Percentiles rank a stretch among this genome's conserved stretches.
Evolutionary conservation across 2,797 vertebrate genomes (phyloP).

Genomic region (Bradypodion pumilum): DNA sequence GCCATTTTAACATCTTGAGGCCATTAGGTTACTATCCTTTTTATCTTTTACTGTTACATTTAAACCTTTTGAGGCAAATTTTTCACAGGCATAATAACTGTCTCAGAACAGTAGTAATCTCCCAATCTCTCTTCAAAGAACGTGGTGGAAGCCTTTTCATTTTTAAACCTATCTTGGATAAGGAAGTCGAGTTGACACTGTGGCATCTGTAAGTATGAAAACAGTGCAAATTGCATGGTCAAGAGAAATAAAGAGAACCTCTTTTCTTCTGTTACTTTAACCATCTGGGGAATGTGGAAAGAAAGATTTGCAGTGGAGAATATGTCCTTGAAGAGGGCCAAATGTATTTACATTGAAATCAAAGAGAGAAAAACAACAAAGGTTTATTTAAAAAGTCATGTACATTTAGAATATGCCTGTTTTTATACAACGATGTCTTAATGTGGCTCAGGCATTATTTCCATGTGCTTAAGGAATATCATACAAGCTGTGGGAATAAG

Average conservation of each 20-base stretch:
- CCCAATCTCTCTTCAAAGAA: neutral
- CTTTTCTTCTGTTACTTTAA: neutral
- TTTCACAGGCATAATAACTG: neutral
- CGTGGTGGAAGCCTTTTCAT: neutral
- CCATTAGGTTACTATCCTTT: too few species aligned
- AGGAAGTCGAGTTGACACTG: neutral
- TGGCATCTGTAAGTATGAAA: neutral
- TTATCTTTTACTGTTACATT: too few species aligned
- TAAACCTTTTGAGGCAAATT: too few species aligned
- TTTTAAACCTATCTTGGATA: neutral
- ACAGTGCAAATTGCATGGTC: neutral
- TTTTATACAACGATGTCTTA: constrained; percentile 1
- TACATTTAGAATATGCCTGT: neutral
- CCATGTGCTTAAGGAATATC: neutral
- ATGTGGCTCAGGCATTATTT: neutral
- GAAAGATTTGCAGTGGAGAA: neutral
- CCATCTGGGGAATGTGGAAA: neutral
- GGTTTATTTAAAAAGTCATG: constrained; percentile 16
- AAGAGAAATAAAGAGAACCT: neutral
- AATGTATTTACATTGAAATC: neutral
- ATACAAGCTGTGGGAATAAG: constrained; percentile 37
- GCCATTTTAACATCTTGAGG: too few species aligned
- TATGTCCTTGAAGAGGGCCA: neutral
- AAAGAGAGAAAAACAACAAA: constrained; percentile 24
- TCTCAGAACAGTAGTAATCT: neutral